Evolutionary conservation across 1,140 invertebrate species (phyloP), one percentile per base, ranked within the genome.

Genomic region (Drosophila seguyi): DNA sequence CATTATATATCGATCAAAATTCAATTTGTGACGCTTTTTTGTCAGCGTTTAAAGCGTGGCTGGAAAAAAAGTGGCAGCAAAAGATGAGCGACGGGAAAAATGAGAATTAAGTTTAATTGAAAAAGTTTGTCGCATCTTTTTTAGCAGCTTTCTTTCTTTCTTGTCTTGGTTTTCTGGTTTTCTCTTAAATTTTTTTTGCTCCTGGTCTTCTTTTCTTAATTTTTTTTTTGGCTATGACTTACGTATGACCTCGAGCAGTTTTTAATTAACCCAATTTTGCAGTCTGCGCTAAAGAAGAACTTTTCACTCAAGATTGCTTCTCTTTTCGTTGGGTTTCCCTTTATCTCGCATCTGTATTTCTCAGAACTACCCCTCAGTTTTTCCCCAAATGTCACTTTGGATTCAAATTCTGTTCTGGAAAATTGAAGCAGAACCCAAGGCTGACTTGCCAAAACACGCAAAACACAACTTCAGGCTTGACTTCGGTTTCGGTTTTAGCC

Each of bases 201-300:
- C 13, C 31, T 22, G 31, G 14, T 53, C 11, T 20, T 7, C 47
- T 5, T 20, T 5, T 36, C 11, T 66, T 61, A 38, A n/a, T 62
- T 52, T 41, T 29, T 47, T 69, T 75, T 50, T 57, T 66, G 48
- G 39, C 55, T 60, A 62, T 79, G 84, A 76, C 74, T 72, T 74
- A 75, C 61, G 83, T 66, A 63, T 69, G 80, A 83, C 83, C 83
- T 88, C 84, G 76, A 87, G 84, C 77, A 71, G 68, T 88, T 87
- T 87, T 87, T 87, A 87, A 87, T 90, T 87, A 87, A 87, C 84
- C 84, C 87, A 87, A 87, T 87, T 87, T 87, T 87, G 81, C 77
- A 84, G 79, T 78, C 55, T 80, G 45, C 65, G 79, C 59, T 58
- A 10, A 44, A 60, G 52, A 84, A 78, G 73, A 87, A 65, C 74